Evolutionary conservation across 2,113 vertebrate genomes (phyloP).

Genomic region (Myiopsitta monachus): DNA sequence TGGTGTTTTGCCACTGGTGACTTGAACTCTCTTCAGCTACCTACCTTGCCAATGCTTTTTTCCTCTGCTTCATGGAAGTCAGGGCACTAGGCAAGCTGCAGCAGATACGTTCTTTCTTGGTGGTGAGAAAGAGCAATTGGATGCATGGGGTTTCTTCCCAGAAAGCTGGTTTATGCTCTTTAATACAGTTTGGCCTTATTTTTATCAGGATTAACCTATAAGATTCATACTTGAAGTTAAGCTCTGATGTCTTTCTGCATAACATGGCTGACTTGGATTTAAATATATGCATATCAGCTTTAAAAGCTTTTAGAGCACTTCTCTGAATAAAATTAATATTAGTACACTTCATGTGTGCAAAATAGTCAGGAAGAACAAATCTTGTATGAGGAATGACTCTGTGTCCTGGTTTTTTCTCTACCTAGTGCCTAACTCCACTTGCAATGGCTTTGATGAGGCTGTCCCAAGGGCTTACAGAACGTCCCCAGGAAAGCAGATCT

Average conservation of each 20-base stretch:
- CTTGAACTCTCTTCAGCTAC: not conserved
- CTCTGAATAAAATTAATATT: slow-evolving; percentile 30
- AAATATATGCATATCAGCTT: slow-evolving; percentile 53
- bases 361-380: slow-evolving; percentile 19
- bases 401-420: not conserved
- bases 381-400: not conserved
- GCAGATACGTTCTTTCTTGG: not conserved
- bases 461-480: slow-evolving; percentile 74
- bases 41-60: not conserved
- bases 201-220: slow-evolving; percentile 59
- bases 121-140: slow-evolving; percentile 39
- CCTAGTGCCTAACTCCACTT: slow-evolving; percentile 77
- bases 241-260: slow-evolving; percentile 45
- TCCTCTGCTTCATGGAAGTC: not conserved
- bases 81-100: not conserved
- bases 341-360: slow-evolving; percentile 22
- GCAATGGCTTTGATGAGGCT: slow-evolving; percentile 77
- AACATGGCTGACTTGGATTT: slow-evolving; percentile 36
- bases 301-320: slow-evolving; percentile 37
- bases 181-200: slow-evolving; percentile 26
- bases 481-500: slow-evolving; percentile 73
- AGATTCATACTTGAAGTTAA: slow-evolving; percentile 52
- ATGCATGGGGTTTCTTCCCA: not conserved
- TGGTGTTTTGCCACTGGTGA: not conserved
- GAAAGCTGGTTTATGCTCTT: slow-evolving; percentile 15